phyloP scores from a whole-genome alignment of 2,888 invertebrate genomes.

The Melanophora roralis region DNA sequence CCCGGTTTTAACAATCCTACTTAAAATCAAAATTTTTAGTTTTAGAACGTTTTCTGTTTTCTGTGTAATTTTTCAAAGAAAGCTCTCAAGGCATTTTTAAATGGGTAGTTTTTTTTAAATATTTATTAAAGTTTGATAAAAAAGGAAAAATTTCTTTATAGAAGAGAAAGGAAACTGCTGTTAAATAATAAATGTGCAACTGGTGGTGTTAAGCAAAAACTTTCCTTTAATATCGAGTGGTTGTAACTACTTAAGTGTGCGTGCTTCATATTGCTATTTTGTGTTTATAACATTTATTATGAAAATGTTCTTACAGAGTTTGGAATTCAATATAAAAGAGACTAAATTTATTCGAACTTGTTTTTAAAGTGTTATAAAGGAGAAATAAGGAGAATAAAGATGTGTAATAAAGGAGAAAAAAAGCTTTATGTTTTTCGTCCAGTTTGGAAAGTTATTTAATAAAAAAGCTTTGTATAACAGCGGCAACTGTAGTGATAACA shows the following conservation, averaged over 20 bases:
- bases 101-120: too few relatives aligned
- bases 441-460: constrained; percentile 1
- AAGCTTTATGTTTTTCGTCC: constrained; percentile 46
- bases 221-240: background rate
- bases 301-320: background rate
- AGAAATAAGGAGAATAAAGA: constrained; percentile 52
- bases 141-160: too few relatives aligned
- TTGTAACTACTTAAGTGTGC: background rate
- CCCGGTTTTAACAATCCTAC: too few relatives aligned
- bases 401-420: too few relatives aligned
- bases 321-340: constrained; percentile 2
- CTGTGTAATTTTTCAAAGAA: too few relatives aligned
- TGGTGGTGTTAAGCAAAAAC: constrained; percentile 55
- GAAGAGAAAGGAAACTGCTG: too few relatives aligned
- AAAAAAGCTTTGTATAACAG: constrained; percentile 1
- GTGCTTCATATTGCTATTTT: background rate
- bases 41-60: too few relatives aligned
- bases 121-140: too few relatives aligned
- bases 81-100: too few relatives aligned
- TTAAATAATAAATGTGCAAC: constrained; percentile 67
- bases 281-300: background rate
- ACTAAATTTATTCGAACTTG: background rate
- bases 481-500: too few relatives aligned
- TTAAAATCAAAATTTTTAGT: too few relatives aligned
- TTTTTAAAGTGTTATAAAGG: constrained; percentile 51